Conservation (phyloP, 2,113 vertebrate species). For the Oreochromis niloticus region DNA sequence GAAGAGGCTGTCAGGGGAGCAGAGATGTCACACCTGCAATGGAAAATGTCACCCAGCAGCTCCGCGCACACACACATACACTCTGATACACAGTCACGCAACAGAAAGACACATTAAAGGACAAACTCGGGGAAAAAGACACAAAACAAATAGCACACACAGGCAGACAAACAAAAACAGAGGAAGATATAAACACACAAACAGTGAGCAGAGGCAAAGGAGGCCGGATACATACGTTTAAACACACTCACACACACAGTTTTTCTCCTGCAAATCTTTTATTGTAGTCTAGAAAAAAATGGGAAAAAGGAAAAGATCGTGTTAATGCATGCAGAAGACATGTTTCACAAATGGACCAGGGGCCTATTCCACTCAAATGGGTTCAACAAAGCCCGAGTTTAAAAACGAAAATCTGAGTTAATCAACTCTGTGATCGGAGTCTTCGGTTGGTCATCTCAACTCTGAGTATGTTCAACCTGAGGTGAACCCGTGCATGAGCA, state of each 20-base stretch:
- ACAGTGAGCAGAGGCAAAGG: background rate
- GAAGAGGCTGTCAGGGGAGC: constrained; percentile 51
- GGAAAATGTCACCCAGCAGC: constrained; percentile 36
- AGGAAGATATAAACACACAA: constrained; percentile 1
- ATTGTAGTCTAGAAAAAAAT: accelerated
- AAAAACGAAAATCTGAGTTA: background rate
- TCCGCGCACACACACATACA: constrained; percentile 16
- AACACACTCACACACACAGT: background rate
- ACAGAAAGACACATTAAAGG: constrained; percentile 23
- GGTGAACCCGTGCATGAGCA: background rate
- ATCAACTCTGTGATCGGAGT: background rate
- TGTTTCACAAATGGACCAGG: background rate
- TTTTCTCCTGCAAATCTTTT: background rate
- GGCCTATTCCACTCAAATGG: background rate
- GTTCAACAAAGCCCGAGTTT: background rate
- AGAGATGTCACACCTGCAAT: constrained; percentile 49
- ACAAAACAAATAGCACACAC: constrained; percentile 26
- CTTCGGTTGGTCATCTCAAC: background rate
- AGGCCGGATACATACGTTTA: background rate
- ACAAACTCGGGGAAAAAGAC: background rate
- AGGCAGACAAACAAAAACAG: constrained; percentile 30
- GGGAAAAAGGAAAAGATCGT: background rate
- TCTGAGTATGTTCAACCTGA: background rate
- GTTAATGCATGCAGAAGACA: background rate
- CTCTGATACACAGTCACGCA: constrained; percentile 7